A percentile compares a stretch with the other conserved stretches of the same genome.
Conservation (phyloP, 2,797 vertebrate species). For the Danionella dracula region DNA sequence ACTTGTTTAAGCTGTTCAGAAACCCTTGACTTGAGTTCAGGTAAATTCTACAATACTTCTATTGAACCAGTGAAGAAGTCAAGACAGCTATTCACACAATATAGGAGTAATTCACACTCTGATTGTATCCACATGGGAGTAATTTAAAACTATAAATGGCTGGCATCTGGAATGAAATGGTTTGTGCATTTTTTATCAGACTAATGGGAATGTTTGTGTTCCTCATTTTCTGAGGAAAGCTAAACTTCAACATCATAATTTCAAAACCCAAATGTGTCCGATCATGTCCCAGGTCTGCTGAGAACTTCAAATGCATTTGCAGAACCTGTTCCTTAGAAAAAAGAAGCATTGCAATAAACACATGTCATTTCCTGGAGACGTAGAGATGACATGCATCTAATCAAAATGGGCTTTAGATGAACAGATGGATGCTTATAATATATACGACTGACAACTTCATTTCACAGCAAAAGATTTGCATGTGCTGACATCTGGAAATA, state of each 20-base stretch:
- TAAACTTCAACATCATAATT: too few relatives aligned
- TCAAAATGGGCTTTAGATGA: slow-evolving; percentile 37
- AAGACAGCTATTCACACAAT: too few relatives aligned
- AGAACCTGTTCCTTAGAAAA: slow-evolving; percentile 47
- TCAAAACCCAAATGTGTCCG: too few relatives aligned
- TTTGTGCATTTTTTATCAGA: not conserved
- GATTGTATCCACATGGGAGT: too few relatives aligned
- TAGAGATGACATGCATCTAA: slow-evolving; percentile 42
- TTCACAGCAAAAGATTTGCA: slow-evolving; percentile 20
- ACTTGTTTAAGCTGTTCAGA: too few relatives aligned
- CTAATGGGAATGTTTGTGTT: not conserved
- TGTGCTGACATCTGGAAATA: slow-evolving; percentile 11
- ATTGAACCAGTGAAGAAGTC: too few relatives aligned
- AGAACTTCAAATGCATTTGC: slow-evolving; percentile 41
- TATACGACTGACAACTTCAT: slow-evolving; percentile 34
- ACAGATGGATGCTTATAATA: slow-evolving; percentile 51
- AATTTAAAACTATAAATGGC: too few relatives aligned
- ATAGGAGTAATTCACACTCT: too few relatives aligned
- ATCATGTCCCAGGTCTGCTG: slow-evolving; percentile 37
- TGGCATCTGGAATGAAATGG: not conserved
- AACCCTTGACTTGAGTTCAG: too few relatives aligned
- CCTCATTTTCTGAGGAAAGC: not conserved
- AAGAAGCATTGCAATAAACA: slow-evolving; percentile 36
- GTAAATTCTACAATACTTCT: too few relatives aligned
- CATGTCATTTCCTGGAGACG: slow-evolving; percentile 23